Conservation (phyloP, 2,113 vertebrate genomes). For the Patagioenas fasciata region DNA sequence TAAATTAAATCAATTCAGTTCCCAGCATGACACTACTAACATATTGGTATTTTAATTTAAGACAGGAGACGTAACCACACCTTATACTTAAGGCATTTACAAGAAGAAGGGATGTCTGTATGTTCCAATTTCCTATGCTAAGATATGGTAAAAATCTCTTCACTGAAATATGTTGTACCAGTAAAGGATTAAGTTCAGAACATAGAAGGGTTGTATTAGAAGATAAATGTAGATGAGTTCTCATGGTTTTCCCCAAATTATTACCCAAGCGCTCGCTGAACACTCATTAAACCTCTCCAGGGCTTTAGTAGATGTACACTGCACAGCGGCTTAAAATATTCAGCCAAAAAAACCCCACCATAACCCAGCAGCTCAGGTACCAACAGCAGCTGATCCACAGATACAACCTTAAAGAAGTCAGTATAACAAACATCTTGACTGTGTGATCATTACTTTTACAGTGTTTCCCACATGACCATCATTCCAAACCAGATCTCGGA, state of each 20-base stretch:
- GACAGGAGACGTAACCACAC: neutral
- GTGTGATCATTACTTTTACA: neutral
- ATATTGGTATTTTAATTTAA: conserved; percentile 40
- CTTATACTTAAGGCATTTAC: neutral
- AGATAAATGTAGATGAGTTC: neutral
- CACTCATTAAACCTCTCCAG: neutral
- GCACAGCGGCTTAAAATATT: neutral
- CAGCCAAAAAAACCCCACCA: neutral
- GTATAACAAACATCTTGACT: neutral
- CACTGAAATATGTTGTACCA: neutral
- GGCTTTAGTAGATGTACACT: neutral
- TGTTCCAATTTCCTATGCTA: neutral
- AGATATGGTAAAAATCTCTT: neutral
- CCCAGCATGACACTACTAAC: conserved; percentile 13
- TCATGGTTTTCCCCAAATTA: neutral
- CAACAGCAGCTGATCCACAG: neutral
- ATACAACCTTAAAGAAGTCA: neutral
- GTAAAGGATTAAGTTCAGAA: neutral
- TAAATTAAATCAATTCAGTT: conserved; percentile 57
- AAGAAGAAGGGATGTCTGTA: neutral
- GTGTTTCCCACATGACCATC: neutral
- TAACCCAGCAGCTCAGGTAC: neutral
- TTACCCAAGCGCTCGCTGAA: neutral
- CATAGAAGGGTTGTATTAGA: neutral
- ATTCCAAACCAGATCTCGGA: neutral